Conservation (phyloP, 2,113 vertebrate species). For the Nyctereutes procyonoides region DNA sequence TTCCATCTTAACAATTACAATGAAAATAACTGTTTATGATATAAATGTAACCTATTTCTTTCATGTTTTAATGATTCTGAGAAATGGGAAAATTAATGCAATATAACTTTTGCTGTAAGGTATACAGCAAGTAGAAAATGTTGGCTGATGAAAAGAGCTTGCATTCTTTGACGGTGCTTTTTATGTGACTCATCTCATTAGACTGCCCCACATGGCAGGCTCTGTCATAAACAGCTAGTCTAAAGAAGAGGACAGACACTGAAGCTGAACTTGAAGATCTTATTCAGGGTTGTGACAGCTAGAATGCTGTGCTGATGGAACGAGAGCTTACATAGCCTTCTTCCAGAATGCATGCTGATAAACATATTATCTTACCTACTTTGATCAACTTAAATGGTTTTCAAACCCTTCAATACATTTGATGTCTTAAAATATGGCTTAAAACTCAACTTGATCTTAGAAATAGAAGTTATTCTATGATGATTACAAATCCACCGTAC, state of each 20-base stretch:
- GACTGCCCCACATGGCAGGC: background rate
- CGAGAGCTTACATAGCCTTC: background rate
- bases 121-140: background rate
- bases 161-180: background rate
- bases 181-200: background rate
- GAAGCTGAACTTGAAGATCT: background rate
- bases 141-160: background rate
- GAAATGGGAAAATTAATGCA: background rate
- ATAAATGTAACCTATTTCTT: background rate
- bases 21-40: background rate
- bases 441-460: background rate
- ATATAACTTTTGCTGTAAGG: background rate
- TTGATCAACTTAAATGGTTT: background rate
- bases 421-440: background rate
- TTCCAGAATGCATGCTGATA: background rate
- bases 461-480: conserved; percentile 12
- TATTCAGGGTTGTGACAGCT: background rate
- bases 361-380: background rate
- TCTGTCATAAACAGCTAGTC: no score
- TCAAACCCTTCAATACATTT: background rate
- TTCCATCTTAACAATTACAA: background rate
- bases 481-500: background rate
- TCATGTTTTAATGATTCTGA: background rate
- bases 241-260: background rate
- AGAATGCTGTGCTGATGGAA: background rate